Base-by-base conservation (phyloP, 2,797 vertebrate species). In the Zalophus californianus region DNA sequence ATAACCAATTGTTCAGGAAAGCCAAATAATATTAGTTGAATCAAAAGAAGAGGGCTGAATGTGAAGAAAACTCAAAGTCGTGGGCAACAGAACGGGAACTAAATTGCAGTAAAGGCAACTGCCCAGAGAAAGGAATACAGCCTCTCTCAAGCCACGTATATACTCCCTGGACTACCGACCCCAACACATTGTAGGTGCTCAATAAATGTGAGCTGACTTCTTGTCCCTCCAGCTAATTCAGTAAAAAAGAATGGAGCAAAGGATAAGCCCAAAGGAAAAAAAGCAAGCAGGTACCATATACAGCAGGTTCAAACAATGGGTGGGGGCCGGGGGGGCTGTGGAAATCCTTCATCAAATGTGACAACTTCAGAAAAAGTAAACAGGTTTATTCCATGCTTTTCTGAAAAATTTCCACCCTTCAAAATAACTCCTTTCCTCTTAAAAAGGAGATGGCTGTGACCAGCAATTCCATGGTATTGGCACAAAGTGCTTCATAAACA, bases 1-100 rank as follows among this genome's bases (percentile, higher is more conserved):
- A 14, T 94, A 97, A 94, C 48, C 86, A 96, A 80, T 13, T 90
- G 11, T 84, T 96, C 48, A 78, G 70, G 44, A 96, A 92, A 91
- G 35, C 78, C 72, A 38, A 97, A 64, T 84, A 95, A 60, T 80
- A 95, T 66, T 79, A 91, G 83, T 21, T 41, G 32, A 95, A 87
- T 50, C 64, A 91, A 96, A 97, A 64, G 44, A 87, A 96, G n/a
- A 96, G 52, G 93, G 70, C 29, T 90, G 52, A 93, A 93, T 6
- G 10, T 66, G 41, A 87, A 95, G 80, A 96, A 91, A 90, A 96
- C 72, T 86, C 82, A 87, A 93, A 50, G 68, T 11, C 1, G 35
- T 2, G 72, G 54, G 35, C 12, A 73, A 90, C 20, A 90, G 90
- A 85, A 93, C 3, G 3, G 56, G 44, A 11, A 87, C 11, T 96